Evolutionary conservation across 2,113 vertebrate species (phyloP), one percentile per base, ranked within the genome.

Genomic region (Saccopteryx leptura): DNA sequence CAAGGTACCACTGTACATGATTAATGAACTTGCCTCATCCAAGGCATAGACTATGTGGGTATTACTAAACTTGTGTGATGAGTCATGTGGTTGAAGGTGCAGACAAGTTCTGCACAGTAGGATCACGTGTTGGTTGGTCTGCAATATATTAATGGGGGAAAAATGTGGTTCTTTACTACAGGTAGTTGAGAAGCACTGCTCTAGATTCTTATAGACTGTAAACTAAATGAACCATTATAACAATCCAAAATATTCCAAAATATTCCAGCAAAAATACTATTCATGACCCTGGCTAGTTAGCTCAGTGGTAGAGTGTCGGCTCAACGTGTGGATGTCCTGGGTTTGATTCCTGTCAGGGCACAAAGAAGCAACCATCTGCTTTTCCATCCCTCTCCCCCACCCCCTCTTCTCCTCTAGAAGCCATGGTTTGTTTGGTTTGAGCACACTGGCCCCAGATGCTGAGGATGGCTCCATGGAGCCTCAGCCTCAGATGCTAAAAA

Each of bases 181-280:
- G 65, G 66, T 7, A 23, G 21, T 1, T 65, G 33, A 76, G 50
- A 72, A 78, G 24, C 5, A 79, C 31, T 69, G 24, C 46, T 90
- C 19, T 61, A 58, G 9, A 80, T 63, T 84, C 69, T 54, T 61
- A 92, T 0, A 58, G 52, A 65, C 1, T 17, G 12, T 58, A 13
- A 7, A 96, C 33, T 90, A 93, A 65, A 65, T 21, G 17, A 83
- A 91, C 83, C 28, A 88, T 52, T 23, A 11, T 63, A 83, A 84
- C 4, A n/a, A 4, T 33, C 18, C 10, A 58, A 96, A 93, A 81
- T 31, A 84, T 46, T 33, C 18, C 10, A 58, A 96, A 93, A 81
- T 31, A 84, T 46, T 83, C 52, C 66, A 75, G 58, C 33, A 74
- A 82, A 89, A 74, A 75, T 58, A 74, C 28, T 71, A 61, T 31